Conservation (phyloP, 2,113 vertebrate genomes). For the Callaeas wilsoni region DNA sequence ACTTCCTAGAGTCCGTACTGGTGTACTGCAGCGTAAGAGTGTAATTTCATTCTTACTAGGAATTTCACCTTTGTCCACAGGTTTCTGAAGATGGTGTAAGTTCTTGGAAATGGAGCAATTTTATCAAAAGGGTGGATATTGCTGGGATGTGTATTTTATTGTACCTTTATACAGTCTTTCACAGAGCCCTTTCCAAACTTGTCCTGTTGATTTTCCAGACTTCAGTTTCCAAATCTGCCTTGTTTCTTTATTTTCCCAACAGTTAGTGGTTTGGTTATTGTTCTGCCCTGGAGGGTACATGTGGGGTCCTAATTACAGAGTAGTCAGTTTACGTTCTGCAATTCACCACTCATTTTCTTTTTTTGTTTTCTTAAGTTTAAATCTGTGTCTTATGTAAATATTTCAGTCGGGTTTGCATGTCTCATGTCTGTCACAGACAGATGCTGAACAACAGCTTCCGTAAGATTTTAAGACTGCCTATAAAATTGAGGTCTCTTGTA, state of each 20-base stretch:
- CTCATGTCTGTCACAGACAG: neutral
- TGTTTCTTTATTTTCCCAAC: neutral
- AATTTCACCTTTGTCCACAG: neutral
- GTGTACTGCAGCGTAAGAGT: neutral
- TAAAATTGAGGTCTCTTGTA: neutral
- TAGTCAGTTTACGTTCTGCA: neutral
- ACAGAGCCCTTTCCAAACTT: neutral
- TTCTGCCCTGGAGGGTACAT: neutral
- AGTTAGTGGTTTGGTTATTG: neutral
- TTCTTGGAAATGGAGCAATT: neutral
- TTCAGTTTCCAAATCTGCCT: neutral
- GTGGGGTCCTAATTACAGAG: neutral
- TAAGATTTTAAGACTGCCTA: neutral
- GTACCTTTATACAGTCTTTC: neutral
- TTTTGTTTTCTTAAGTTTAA: neutral
- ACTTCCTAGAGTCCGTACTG: neutral
- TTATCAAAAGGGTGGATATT: neutral
- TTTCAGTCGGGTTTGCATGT: neutral
- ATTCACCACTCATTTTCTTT: neutral
- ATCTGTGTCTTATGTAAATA: neutral
- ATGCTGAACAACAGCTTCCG: neutral
- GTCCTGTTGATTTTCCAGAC: neutral
- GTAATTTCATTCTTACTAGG: neutral
- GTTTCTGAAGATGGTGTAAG: neutral
- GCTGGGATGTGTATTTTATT: neutral